A percentile compares a stretch with the other conserved stretches of the same genome.
phyloP scores from a whole-genome alignment of 1,140 invertebrate species.

The Sycophila sp. region DNA sequence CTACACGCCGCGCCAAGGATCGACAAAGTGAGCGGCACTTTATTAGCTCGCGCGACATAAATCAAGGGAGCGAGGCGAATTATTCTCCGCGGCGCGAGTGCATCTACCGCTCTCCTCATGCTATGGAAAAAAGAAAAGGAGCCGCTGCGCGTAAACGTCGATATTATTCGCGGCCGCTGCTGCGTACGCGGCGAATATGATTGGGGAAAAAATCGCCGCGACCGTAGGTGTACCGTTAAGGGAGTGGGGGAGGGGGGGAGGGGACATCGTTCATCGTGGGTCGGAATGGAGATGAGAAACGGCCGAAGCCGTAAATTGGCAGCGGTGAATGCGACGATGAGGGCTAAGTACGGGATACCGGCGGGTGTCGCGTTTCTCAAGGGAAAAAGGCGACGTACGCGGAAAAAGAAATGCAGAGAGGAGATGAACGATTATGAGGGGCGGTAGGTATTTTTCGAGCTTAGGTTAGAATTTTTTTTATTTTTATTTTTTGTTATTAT shows the following conservation, averaged over 20 bases:
- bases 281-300: neutral
- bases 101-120: neutral
- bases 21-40: no score
- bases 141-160: neutral
- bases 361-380: constrained; percentile 7
- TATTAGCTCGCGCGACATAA: no score
- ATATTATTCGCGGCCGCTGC: neutral
- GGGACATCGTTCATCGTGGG: neutral
- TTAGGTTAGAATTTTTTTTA: neutral
- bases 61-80: neutral
- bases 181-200: neutral
- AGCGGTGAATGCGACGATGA: no score
- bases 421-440: neutral
- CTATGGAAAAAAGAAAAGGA: neutral
- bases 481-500: neutral
- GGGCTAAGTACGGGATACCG: constrained; percentile 39
- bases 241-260: neutral
- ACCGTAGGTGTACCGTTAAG: constrained; percentile 19
- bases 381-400: neutral
- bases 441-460: neutral
- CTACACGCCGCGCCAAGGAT: no score
- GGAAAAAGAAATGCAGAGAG: neutral
- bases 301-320: constrained; percentile 35
- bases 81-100: neutral
- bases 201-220: neutral